Percentiles rank a stretch among this genome's conserved stretches.
Conservation (phyloP, 1,140 invertebrate genomes). For the Lamellibrachia luymesi region DNA sequence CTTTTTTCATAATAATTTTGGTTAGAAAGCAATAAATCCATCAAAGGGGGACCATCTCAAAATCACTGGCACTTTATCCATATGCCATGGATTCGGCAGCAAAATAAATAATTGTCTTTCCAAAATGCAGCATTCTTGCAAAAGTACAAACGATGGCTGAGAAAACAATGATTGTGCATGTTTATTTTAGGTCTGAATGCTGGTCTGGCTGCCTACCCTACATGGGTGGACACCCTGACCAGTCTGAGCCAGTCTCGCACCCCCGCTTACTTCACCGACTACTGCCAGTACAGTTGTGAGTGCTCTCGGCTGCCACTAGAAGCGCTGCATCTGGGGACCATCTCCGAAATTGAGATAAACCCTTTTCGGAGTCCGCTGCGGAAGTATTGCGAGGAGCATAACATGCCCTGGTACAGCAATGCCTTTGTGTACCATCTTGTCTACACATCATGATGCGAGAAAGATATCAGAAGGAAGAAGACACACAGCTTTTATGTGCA, state of each 20-base stretch:
- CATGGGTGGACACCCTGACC: conserved; percentile 29
- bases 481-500: too few species aligned
- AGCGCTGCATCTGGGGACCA: conserved; percentile 20
- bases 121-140: too few species aligned
- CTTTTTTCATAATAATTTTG: too few species aligned
- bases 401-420: conserved; percentile 44
- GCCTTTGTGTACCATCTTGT: conserved; percentile 26
- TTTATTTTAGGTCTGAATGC: conserved; percentile 37
- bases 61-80: too few species aligned
- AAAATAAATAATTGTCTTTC: too few species aligned
- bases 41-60: too few species aligned
- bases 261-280: conserved; percentile 45
- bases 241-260: neutral
- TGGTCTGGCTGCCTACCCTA: conserved; percentile 34
- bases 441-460: neutral
- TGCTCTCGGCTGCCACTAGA: conserved; percentile 27
- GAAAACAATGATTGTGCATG: neutral
- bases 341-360: conserved; percentile 36
- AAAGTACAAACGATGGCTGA: neutral
- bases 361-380: conserved; percentile 42
- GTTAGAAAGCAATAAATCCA: too few species aligned
- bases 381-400: conserved; percentile 34
- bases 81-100: too few species aligned
- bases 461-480: neutral
- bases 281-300: conserved; percentile 40